Evolutionary conservation across 2,113 vertebrate genomes (phyloP), one percentile per base, ranked within the genome.

Genomic region (Lepus europaeus): DNA sequence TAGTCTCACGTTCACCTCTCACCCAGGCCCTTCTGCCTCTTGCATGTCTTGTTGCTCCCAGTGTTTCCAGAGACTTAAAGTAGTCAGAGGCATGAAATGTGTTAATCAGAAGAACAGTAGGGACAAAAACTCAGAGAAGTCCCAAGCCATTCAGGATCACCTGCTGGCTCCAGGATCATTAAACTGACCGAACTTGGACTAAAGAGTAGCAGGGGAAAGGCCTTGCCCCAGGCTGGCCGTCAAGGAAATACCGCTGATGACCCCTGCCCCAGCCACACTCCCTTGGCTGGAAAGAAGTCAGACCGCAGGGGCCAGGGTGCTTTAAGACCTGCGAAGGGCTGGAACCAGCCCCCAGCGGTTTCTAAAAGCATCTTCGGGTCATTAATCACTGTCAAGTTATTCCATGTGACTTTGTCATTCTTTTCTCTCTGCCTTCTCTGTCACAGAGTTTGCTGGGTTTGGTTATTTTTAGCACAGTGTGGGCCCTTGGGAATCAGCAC

Each of bases 381-480:
- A 68, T 89, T 86, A 93, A 27, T 88, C 82, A 79, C 45, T 17
- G 82, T 63, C 59, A 59, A 87, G 68, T 80, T 74, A 27, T 63
- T 88, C 45, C 96, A 95, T n/a, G 53, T 33, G 73, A 92, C 49
- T 82, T 56, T 80, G 82, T 76, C 88, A 78, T 68, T 91, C 80
- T 59, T 93, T 93, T 74, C n/a, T 59, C 69, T 90, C 74, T 90
- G 86, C 59, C 70, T 80, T 93, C 68, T 73, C 68, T 66, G 69
- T 82, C 73, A 87, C 22, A 66, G 63, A 88, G 80, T 86, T 93
- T 73, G 33, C 73, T 92, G 64, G 33, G 91, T 80, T 76, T 27
- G 23, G 33, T 87, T 97, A 90, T 96, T 97, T 97, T 97, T 96
- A 96, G 90, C 73, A 66, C 23, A 63, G 31, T 12, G 12, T 9